Conservation (phyloP, 2,888 invertebrate species). For the Camptogramma bilineatum region DNA sequence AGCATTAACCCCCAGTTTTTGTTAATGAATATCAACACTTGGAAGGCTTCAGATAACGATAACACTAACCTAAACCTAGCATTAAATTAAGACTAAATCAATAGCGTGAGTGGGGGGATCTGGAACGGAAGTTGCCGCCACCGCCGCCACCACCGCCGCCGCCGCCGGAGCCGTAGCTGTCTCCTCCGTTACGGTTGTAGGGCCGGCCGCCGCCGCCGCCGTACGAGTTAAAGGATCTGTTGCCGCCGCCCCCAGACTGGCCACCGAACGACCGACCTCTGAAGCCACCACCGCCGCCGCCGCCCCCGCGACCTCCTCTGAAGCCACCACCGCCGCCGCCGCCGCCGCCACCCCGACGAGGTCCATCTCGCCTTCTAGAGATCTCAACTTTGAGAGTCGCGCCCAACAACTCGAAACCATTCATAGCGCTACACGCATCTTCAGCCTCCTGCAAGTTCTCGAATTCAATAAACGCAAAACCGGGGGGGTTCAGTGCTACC, state of each 20-base stretch:
- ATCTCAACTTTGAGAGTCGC: conserved; percentile 95
- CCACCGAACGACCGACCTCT: conserved; percentile 68
- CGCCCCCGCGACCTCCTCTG: conserved; percentile 81
- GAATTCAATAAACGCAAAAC: conserved; percentile 97
- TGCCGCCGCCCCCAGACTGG: conserved; percentile 78
- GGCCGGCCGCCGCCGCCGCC: conserved; percentile 72
- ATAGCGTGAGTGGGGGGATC: conserved; percentile 80
- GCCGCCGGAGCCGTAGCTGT: conserved; percentile 75
- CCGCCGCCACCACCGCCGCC: conserved; percentile 71
- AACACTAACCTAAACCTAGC: conserved; percentile 80
- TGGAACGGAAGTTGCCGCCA: conserved; percentile 83
- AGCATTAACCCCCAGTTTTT: conserved; percentile 81
- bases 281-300: conserved; percentile 72
- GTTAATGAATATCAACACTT: conserved; percentile 82
- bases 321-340: conserved; percentile 68
- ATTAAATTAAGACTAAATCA: conserved; percentile 73
- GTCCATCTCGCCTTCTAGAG: conserved; percentile 91
- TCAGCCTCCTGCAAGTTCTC: conserved; percentile 95
- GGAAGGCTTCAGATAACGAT: conserved; percentile 85
- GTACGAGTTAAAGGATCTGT: conserved; percentile 83
- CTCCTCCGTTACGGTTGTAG: conserved; percentile 74
- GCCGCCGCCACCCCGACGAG: conserved; percentile 86
- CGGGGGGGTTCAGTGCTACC: conserved; percentile 97
- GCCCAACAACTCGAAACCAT: conserved; percentile 94
- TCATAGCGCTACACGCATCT: conserved; percentile 94